Conservation (phyloP, 2,888 invertebrate species). For the Trachelus stipa region DNA sequence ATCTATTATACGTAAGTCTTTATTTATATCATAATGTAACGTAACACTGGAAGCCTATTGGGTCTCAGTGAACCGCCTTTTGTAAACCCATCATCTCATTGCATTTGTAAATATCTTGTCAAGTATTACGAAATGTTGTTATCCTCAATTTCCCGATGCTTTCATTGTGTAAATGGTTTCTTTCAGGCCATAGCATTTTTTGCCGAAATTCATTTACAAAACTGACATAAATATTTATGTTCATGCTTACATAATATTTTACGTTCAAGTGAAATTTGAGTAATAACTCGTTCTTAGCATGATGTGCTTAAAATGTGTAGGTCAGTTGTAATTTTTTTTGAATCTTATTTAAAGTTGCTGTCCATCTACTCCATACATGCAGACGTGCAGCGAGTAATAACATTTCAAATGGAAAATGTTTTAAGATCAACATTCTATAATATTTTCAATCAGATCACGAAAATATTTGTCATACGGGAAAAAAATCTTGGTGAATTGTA, state of each 20-base stretch:
- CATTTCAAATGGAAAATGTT: background rate
- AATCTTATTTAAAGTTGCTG: background rate
- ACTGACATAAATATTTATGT: background rate
- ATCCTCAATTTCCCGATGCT: background rate
- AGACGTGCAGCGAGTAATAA: background rate
- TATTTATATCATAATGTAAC: conserved; percentile 51
- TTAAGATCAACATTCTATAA: background rate
- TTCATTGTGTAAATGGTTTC: background rate
- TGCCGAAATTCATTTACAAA: background rate
- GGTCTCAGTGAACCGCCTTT: conserved; percentile 45
- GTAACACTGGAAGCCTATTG: conserved; percentile 46
- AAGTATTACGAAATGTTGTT: background rate
- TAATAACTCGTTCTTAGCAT: background rate
- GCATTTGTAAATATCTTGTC: conserved; percentile 39
- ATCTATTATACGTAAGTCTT: conserved; percentile 49
- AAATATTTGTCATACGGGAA: background rate
- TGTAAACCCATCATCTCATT: conserved; percentile 51
- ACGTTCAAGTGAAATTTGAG: background rate
- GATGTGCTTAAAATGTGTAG: background rate
- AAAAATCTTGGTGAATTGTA: background rate
- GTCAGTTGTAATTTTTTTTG: background rate
- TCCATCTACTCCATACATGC: background rate
- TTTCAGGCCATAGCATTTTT: background rate
- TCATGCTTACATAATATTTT: background rate
- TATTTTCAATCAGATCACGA: background rate